Conservation (phyloP, 1,140 invertebrate species). For the Atopsyche davidsoni region DNA sequence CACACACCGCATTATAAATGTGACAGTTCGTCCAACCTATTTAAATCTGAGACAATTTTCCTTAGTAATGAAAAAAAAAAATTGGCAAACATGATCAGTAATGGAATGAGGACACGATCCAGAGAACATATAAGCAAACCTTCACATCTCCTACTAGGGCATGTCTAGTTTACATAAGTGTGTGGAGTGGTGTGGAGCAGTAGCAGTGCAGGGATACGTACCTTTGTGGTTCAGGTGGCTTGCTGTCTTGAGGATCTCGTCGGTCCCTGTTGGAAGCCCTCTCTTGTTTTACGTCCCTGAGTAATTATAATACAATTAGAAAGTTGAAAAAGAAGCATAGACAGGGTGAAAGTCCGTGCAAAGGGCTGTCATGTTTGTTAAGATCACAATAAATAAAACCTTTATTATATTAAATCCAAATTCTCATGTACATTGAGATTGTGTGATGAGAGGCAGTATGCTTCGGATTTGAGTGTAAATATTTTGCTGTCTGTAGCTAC, state of each 20-base stretch:
- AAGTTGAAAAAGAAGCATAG: neutral
- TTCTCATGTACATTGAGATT: neutral
- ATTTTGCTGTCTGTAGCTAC: too few species aligned
- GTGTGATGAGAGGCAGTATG: neutral
- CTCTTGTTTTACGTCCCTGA: slow-evolving; percentile 15
- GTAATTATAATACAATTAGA: slow-evolving; percentile 15
- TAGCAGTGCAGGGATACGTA: neutral
- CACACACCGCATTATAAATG: too few species aligned
- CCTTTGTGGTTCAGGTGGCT: neutral
- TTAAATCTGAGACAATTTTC: too few species aligned
- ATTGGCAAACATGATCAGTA: neutral
- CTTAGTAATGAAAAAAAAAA: neutral
- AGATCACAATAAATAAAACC: neutral
- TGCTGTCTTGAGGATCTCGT: slow-evolving; percentile 7
- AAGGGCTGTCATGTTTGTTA: too few species aligned
- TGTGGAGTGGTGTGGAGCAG: neutral
- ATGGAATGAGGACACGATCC: neutral
- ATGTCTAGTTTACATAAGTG: neutral
- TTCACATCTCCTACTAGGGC: neutral
- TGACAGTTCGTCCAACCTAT: too few species aligned
- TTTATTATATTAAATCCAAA: neutral
- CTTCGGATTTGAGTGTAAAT: neutral
- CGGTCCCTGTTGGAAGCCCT: slow-evolving; percentile 17
- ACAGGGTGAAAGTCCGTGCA: neutral
- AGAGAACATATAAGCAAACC: neutral